These are phyloP conservation scores for Diphyllodes magnificus DNA, from an alignment of 2,113 vertebrate species.

Conservation along the genomic window DNA sequence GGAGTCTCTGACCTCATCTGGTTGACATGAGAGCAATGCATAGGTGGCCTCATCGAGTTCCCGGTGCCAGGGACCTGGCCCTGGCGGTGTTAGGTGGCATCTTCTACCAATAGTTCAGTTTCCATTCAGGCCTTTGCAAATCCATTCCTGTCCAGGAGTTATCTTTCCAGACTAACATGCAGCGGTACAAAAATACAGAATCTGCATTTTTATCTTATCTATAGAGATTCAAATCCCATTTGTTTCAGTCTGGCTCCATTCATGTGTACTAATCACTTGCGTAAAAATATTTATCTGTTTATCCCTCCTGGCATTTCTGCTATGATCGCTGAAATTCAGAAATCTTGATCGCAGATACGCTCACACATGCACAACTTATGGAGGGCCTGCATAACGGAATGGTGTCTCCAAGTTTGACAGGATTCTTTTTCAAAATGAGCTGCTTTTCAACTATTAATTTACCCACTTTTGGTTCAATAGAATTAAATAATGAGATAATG, in stretches of 20 bases:
- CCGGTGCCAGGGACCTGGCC: not conserved
- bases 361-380: fast-evolving
- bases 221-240: not conserved
- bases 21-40: slow-evolving; percentile 1
- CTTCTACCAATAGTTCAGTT: not conserved
- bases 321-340: not conserved
- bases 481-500: not conserved
- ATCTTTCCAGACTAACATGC: not conserved
- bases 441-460: not conserved
- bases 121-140: not conserved
- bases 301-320: not conserved
- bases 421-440: not conserved
- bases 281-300: not conserved
- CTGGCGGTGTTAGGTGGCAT: not conserved
- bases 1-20: slow-evolving; percentile 41
- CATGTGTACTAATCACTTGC: not conserved
- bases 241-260: not conserved
- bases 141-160: not conserved
- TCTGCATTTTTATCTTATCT: not conserved
- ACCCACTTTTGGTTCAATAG: not conserved
- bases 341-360: not conserved
- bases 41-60: slow-evolving; percentile 24
- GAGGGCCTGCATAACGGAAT: not conserved
- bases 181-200: not conserved
- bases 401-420: not conserved